Evolutionary conservation across 2,888 invertebrate genomes (phyloP).

Genomic region (Ryuthela nishihirai): DNA sequence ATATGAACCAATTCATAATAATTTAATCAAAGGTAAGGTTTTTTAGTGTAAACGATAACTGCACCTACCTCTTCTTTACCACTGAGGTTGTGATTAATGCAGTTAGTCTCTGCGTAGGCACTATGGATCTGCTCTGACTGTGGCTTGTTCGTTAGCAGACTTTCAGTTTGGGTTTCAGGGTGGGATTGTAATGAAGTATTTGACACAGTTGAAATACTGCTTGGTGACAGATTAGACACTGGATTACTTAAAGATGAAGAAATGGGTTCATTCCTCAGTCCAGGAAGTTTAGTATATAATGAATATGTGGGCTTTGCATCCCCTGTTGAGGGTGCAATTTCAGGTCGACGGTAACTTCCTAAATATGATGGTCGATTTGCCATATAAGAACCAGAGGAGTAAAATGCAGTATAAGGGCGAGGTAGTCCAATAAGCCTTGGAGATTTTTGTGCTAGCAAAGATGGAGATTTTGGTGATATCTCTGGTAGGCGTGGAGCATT

Average conservation of each 20-base stretch:
- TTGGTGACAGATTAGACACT: not conserved
- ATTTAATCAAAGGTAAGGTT: too few relatives aligned
- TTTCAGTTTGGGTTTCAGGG: too few relatives aligned
- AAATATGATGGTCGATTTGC: conserved; percentile 64
- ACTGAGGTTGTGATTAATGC: conserved; percentile 23
- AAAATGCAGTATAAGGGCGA: conserved; percentile 59
- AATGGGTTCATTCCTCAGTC: conserved; percentile 41
- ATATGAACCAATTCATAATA: too few relatives aligned
- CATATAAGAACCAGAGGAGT: conserved; percentile 67
- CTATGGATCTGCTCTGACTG: too few relatives aligned
- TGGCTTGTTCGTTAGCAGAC: too few relatives aligned
- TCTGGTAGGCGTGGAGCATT: conserved; percentile 34
- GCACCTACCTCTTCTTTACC: conserved; percentile 23
- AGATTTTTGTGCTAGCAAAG: conserved; percentile 47
- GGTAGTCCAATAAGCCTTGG: conserved; percentile 60
- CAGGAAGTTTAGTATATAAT: conserved; percentile 42
- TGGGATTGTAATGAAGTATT: too few relatives aligned
- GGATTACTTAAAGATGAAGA: too few relatives aligned
- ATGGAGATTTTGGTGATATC: conserved; percentile 27
- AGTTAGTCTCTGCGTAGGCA: conserved; percentile 21
- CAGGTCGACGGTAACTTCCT: conserved; percentile 56
- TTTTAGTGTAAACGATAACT: not conserved
- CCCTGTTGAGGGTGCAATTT: conserved; percentile 38
- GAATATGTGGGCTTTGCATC: conserved; percentile 38
- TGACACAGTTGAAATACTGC: too few relatives aligned